Base-by-base conservation (phyloP, 2,797 vertebrate species). In the Menidia menidia region DNA sequence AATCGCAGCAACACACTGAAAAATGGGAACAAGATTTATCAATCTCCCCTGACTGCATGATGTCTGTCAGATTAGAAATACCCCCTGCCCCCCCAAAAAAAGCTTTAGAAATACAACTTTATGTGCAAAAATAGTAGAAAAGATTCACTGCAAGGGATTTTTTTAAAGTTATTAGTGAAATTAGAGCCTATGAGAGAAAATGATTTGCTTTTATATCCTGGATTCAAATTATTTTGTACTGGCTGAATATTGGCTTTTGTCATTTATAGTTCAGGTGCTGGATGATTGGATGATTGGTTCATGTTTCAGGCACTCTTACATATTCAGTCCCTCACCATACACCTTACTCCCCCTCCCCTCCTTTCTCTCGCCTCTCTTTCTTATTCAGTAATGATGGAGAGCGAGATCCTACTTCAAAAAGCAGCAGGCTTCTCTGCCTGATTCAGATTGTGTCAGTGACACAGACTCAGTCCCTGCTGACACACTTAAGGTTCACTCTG, bases 381-480 rank as follows among this genome's bases (percentile, higher is more conserved):
- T 2, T 41, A 67, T 76, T 64, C n/a, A 73, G 45, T 83, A 79
- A 78, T 71, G 58, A 68, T 64, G 44, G 39, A 84, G 75, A 52
- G 35, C 60, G 57, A 75, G 57, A 68, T 77, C 64, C 47, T 62
- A 59, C 64, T 60, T 68, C 73, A 39, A 69, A 61, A 70, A 73
- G 19, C 75, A 77, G 83, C 77, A 69, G 77, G 74, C 69, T 78
- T 35, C 63, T 60, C 31, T 62, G 63, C 64, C 68, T 66, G 44
- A 41, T 73, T 82, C 80, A 71, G 72, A 52, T 32, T 50, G 64
- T 82, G 81, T 83, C 82, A 86, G 60, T 77, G 72, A 82, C 83
- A 84, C 74, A 76, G 64, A n/a, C 61, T 80, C 25, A 11, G 69
- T 76, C 67, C 78, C 75, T 30, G 76, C 86, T 83, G 79, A 80